These are phyloP conservation scores for Poecile montanus DNA, from an alignment of 2,797 vertebrate species.

Conservation along the genomic window DNA sequence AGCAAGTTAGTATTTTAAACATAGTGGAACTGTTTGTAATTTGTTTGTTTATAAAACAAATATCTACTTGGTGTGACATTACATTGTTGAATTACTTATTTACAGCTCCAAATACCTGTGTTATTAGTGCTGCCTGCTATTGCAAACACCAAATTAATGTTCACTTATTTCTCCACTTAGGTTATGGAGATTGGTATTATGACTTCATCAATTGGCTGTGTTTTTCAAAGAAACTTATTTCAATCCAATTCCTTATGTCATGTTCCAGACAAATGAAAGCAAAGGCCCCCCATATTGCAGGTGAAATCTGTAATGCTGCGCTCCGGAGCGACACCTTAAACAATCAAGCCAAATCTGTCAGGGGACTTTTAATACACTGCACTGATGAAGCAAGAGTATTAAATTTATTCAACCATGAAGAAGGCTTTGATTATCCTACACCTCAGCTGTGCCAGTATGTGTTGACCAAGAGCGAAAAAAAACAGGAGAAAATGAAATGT, in stretches of 20 bases:
- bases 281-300: conserved; percentile 7
- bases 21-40: conserved; percentile 42
- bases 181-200: conserved; percentile 51
- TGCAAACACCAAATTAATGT: conserved; percentile 58
- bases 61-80: conserved; percentile 12
- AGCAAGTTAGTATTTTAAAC: conserved; percentile 29
- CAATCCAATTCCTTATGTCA: conserved; percentile 66
- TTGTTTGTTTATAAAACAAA: conserved; percentile 58
- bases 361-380: conserved; percentile 73
- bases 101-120: conserved; percentile 33
- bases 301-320: conserved; percentile 63
- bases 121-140: conserved; percentile 3
- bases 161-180: conserved; percentile 65
- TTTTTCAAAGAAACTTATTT: conserved; percentile 60
- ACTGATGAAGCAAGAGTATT: conserved; percentile 76
- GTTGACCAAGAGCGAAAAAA: conserved; percentile 69
- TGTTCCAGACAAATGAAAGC: conserved; percentile 59
- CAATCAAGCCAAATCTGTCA: conserved; percentile 76
- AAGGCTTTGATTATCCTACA: conserved; percentile 77
- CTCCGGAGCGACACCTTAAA: conserved; percentile 69
- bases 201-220: conserved; percentile 59
- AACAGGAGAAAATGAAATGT: conserved; percentile 74
- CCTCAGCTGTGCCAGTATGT: conserved; percentile 64
- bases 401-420: conserved; percentile 77
- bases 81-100: conserved; percentile 51